Percentiles rank a stretch among this genome's conserved stretches.
phyloP scores from a whole-genome alignment of 2,113 vertebrate species.

The Aldabrachelys gigantea region DNA sequence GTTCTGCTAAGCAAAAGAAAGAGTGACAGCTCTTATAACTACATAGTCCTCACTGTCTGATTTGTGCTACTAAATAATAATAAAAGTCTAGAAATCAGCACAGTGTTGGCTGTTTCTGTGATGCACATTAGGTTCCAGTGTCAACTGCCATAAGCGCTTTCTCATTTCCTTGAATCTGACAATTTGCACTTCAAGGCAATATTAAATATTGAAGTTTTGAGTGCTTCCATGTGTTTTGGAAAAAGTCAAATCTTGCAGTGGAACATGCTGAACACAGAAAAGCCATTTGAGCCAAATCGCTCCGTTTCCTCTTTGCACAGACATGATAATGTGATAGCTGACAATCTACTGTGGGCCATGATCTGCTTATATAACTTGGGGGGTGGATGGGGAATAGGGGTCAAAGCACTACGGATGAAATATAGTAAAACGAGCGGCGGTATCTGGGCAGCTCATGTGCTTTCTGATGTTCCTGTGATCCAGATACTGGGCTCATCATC shows the following conservation, averaged over 20 bases:
- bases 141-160: rapidly evolving
- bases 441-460: conserved; percentile 1
- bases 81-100: conserved; percentile 2
- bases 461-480: background rate
- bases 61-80: background rate
- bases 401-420: conserved; percentile 23
- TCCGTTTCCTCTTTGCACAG: conserved; percentile 66
- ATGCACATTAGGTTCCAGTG: rapidly evolving
- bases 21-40: background rate
- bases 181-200: conserved; percentile 66
- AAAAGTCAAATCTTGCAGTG: conserved; percentile 19
- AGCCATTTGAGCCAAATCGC: conserved; percentile 74
- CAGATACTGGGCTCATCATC: background rate
- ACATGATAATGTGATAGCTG: conserved; percentile 64
- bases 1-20: background rate
- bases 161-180: conserved; percentile 44
- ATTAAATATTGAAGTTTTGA: conserved; percentile 75
- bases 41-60: background rate
- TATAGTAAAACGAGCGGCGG: background rate
- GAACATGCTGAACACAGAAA: conserved; percentile 68
- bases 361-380: conserved; percentile 45
- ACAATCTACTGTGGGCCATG: conserved; percentile 68
- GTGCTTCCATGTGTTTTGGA: conserved; percentile 65
- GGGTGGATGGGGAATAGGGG: conserved; percentile 16
- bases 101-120: background rate